phyloP scores from a whole-genome alignment of 2,888 invertebrate species.

The Eristalis intricaria region DNA sequence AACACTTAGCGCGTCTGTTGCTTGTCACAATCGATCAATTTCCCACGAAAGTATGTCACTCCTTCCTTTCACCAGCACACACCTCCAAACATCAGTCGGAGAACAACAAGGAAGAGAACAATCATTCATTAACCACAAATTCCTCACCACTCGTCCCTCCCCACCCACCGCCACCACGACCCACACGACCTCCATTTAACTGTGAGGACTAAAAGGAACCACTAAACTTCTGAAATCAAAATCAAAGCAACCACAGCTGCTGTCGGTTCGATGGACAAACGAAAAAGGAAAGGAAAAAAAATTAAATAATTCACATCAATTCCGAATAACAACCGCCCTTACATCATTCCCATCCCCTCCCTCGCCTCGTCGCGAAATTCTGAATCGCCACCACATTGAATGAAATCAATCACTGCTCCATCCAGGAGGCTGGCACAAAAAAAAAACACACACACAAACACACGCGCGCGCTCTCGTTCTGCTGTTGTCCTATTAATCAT shows the following conservation, averaged over 20 bases:
- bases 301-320: slow-evolving; percentile 47
- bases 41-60: no score
- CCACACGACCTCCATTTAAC: not conserved
- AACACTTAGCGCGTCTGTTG: no score
- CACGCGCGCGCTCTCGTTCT: not conserved
- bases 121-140: not conserved
- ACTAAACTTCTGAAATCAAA: not conserved
- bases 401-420: slow-evolving; percentile 49
- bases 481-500: slow-evolving; percentile 1
- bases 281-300: not conserved
- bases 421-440: not conserved
- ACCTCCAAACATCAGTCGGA: not conserved
- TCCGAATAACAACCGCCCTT: not conserved
- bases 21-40: no score
- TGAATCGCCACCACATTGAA: slow-evolving; percentile 19
- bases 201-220: not conserved
- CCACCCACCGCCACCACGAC: not conserved
- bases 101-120: not conserved
- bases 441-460: not conserved
- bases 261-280: not conserved
- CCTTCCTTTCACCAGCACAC: not conserved
- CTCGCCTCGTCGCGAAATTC: not conserved
- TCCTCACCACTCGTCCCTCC: not conserved
- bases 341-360: not conserved
- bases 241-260: slow-evolving; percentile 16